phyloP scores from a whole-genome alignment of 2,888 invertebrate species.

The Podotricha telesiphe region DNA sequence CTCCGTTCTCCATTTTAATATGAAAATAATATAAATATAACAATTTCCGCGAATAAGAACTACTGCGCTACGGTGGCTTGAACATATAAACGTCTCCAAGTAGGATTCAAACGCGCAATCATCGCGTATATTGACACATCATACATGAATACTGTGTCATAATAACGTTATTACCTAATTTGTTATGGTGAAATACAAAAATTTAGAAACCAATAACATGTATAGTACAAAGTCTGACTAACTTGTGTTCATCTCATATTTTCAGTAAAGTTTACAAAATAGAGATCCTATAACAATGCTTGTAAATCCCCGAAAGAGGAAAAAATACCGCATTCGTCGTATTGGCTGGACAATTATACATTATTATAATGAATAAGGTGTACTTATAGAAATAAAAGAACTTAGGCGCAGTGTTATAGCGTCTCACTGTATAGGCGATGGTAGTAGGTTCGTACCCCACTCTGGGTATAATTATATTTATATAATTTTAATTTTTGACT shows the following conservation, averaged over 20 bases:
- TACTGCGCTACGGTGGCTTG: too few relatives aligned
- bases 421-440: too few relatives aligned
- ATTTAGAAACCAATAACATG: not conserved
- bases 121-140: not conserved
- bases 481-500: too few relatives aligned
- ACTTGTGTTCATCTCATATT: slow-evolving; percentile 14
- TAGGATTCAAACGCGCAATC: not conserved
- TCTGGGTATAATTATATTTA: too few relatives aligned
- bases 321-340: not conserved
- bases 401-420: too few relatives aligned
- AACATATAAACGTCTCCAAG: not conserved
- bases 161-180: not conserved
- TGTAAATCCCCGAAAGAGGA: slow-evolving; percentile 20
- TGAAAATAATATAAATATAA: too few relatives aligned
- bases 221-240: slow-evolving; percentile 11
- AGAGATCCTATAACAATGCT: slow-evolving; percentile 1
- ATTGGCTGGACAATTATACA: slow-evolving; percentile 4
- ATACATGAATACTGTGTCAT: not conserved
- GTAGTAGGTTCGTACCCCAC: too few relatives aligned
- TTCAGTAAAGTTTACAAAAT: slow-evolving; percentile 17
- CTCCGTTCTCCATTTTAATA: too few relatives aligned
- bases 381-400: too few relatives aligned
- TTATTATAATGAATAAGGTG: too few relatives aligned
- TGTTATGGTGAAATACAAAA: not conserved
- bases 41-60: too few relatives aligned